phyloP scores from a whole-genome alignment of 2,113 vertebrate species.

The Lonchura striata region DNA sequence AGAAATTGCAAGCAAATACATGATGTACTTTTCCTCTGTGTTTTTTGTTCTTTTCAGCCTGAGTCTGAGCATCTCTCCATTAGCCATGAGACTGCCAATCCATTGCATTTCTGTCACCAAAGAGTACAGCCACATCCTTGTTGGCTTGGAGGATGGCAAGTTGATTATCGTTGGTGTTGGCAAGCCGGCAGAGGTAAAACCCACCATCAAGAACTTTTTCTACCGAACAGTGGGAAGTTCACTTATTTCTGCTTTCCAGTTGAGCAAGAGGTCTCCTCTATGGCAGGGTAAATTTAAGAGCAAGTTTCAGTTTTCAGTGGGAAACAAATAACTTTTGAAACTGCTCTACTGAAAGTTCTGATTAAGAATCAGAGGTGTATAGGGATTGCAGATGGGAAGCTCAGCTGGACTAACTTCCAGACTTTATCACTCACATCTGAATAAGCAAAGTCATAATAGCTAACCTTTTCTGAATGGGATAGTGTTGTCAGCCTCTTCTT shows the following conservation, averaged over 20 bases:
- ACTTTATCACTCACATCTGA: constrained; percentile 12
- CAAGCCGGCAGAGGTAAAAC: constrained; percentile 95
- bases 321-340: constrained; percentile 64
- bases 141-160: constrained; percentile 94
- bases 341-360: constrained; percentile 24
- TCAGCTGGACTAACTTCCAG: constrained; percentile 56
- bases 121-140: constrained; percentile 91
- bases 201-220: constrained; percentile 84
- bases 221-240: constrained; percentile 79
- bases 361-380: constrained; percentile 4
- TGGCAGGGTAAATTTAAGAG: constrained; percentile 82
- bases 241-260: constrained; percentile 78
- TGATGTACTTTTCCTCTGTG: not conserved
- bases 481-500: constrained; percentile 15
- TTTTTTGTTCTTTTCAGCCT: constrained; percentile 78
- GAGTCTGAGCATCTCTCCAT: constrained; percentile 80
- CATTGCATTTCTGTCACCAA: constrained; percentile 91
- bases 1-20: not conserved
- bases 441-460: constrained; percentile 4
- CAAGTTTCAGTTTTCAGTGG: constrained; percentile 77
- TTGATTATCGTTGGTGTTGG: constrained; percentile 96
- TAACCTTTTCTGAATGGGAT: not conserved
- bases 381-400: not conserved
- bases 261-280: constrained; percentile 80
- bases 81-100: constrained; percentile 91